These are phyloP conservation scores for Piaya cayana DNA, from an alignment of 2,113 vertebrate species.

Conservation along the genomic window DNA sequence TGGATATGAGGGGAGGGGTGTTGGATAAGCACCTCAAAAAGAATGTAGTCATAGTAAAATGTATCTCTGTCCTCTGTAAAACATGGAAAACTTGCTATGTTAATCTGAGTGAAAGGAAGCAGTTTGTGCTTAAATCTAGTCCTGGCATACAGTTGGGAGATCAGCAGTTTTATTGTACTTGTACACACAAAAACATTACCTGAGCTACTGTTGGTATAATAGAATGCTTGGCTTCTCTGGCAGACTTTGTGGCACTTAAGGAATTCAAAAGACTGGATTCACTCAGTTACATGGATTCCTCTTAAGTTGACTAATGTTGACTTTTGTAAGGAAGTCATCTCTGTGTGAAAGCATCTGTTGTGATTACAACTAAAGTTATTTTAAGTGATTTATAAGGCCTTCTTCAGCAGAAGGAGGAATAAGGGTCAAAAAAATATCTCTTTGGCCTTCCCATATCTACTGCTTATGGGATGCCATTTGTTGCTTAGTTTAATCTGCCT, in stretches of 20 bases:
- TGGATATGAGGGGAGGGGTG: background rate
- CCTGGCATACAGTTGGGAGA: background rate
- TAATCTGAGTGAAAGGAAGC: background rate
- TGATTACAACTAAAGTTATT: background rate
- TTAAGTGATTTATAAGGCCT: background rate
- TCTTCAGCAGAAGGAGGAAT: background rate
- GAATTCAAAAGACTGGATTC: background rate
- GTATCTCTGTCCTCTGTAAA: background rate
- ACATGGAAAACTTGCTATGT: background rate
- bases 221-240: background rate
- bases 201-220: background rate
- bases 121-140: background rate
- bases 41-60: background rate
- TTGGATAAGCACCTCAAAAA: background rate
- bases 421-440: background rate
- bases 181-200: background rate
- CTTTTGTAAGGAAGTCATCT: background rate
- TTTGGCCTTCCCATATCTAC: background rate
- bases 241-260: background rate
- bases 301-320: background rate
- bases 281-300: background rate
- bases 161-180: background rate
- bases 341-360: background rate
- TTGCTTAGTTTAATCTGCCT: background rate
- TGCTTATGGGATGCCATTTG: background rate